Evolutionary conservation across 2,888 invertebrate genomes (phyloP).

Genomic region (Eupithecia dodoneata): DNA sequence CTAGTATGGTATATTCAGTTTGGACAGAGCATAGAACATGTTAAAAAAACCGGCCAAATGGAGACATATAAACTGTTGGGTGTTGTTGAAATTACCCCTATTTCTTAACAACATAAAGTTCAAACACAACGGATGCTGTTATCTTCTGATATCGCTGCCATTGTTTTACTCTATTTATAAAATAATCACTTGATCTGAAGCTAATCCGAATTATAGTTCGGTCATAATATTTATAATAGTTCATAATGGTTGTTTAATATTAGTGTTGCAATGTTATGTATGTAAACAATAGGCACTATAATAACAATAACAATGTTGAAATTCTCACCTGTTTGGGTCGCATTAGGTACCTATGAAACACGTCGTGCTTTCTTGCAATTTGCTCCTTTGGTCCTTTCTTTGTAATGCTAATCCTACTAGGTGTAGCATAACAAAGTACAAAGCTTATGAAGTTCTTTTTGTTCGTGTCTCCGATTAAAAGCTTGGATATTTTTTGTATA

Average conservation of each 20-base stretch:
- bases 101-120: not conserved
- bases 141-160: not conserved
- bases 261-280: conserved; percentile 4
- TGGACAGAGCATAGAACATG: no score
- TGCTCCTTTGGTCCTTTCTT: not conserved
- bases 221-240: conserved; percentile 14
- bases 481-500: no score
- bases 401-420: no score
- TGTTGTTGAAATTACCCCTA: not conserved
- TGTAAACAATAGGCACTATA: conserved; percentile 10
- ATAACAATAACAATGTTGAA: conserved; percentile 6
- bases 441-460: no score
- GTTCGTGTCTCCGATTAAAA: no score
- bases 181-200: conserved; percentile 1
- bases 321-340: conserved; percentile 19
- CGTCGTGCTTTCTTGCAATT: not conserved
- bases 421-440: no score
- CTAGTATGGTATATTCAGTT: no score
- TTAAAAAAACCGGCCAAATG: no score
- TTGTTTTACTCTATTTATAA: conserved; percentile 5
- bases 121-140: conserved; percentile 1
- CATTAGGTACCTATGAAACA: not conserved
- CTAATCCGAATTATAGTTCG: not conserved
- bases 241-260: conserved; percentile 3
- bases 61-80: no score